A percentile compares a stretch with the other conserved stretches of the same genome.
phyloP scores from a whole-genome alignment of 2,888 invertebrate species.

The Aromia moschata region DNA sequence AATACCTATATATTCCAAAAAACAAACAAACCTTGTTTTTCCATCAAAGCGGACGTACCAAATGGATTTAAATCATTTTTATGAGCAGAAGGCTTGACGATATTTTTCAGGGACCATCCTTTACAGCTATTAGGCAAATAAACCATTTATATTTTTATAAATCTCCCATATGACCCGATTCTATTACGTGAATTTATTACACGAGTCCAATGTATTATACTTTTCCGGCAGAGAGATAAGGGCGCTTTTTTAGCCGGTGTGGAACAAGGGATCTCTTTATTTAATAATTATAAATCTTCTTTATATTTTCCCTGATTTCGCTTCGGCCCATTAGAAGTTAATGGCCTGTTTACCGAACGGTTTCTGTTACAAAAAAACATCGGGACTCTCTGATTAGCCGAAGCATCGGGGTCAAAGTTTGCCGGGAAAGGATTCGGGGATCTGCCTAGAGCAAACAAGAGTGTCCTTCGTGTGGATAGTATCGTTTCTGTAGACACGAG shows the following conservation, averaged over 20 bases:
- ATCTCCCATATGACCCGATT: conserved; percentile 9
- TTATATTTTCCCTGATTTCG: conserved; percentile 40
- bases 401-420: conserved; percentile 4
- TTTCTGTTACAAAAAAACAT: conserved; percentile 48
- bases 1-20: background rate
- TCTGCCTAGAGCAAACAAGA: conserved; percentile 8
- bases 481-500: conserved; percentile 4
- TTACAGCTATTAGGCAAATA: conserved; percentile 12
- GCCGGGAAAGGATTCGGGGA: conserved; percentile 3
- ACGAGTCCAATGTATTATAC: conserved; percentile 1
- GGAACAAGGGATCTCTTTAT: conserved; percentile 14
- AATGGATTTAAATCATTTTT: background rate
- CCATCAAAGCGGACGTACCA: background rate
- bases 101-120: background rate
- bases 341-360: conserved; percentile 48
- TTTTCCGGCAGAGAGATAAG: conserved; percentile 15
- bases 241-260: background rate
- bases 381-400: conserved; percentile 24
- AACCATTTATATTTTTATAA: conserved; percentile 17
- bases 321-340: conserved; percentile 47
- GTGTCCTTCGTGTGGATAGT: background rate
- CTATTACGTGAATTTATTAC: conserved; percentile 14
- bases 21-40: background rate
- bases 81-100: background rate
- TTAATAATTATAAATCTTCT: conserved; percentile 42